A percentile compares a stretch with the other conserved stretches of the same genome.
phyloP scores from a whole-genome alignment of 2,888 invertebrate species.

The Zaprionus lineosus region DNA sequence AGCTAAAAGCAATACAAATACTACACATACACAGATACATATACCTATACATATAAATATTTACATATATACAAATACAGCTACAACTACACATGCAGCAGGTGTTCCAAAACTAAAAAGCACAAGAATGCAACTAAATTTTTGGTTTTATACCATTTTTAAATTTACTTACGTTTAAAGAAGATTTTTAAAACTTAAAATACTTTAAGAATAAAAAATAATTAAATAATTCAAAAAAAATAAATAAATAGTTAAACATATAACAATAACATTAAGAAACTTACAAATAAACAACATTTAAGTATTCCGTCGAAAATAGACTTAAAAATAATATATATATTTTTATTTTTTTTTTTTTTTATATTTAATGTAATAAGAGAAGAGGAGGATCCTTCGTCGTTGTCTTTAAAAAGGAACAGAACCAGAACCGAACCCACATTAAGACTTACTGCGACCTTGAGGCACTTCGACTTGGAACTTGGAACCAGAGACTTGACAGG shows the following conservation, averaged over 20 bases:
- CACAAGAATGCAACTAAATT: conserved; percentile 54
- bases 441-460: conserved; percentile 64
- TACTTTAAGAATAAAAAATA: conserved; percentile 2
- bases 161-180: conserved; percentile 66
- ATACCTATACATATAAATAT: neutral
- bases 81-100: conserved; percentile 32
- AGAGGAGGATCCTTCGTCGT: conserved; percentile 38
- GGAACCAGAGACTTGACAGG: conserved; percentile 40
- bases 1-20: conserved; percentile 5
- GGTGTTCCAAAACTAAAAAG: conserved; percentile 41
- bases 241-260: no score
- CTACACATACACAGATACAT: conserved; percentile 12
- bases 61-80: conserved; percentile 4
- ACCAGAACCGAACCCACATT: conserved; percentile 49
- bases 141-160: conserved; percentile 30
- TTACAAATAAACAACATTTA: conserved; percentile 42
- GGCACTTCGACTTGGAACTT: conserved; percentile 30
- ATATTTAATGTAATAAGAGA: conserved; percentile 1
- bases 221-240: conserved; percentile 37
- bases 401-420: no score
- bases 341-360: neutral
- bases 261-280: conserved; percentile 31
- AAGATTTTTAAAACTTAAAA: conserved; percentile 19
- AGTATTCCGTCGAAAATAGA: conserved; percentile 22
- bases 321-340: conserved; percentile 30